These are phyloP conservation scores for Fringilla coelebs DNA, from an alignment of 2,797 vertebrate species.

Conservation along the genomic window DNA sequence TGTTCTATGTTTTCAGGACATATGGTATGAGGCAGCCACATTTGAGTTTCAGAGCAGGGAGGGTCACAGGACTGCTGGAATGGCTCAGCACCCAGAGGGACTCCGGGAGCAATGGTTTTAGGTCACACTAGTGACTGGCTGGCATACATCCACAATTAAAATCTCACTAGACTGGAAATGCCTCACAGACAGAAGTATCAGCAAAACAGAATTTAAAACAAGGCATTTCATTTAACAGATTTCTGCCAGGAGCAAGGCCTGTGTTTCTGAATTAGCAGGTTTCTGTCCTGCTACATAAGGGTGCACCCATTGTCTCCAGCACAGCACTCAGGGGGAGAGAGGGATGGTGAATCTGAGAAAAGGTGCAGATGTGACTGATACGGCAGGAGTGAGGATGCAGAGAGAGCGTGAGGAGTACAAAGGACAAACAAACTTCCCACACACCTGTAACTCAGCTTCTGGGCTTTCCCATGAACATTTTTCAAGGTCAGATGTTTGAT, in stretches of 20 bases:
- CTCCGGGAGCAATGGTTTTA: not conserved
- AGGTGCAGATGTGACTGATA: not conserved
- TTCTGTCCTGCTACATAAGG: not conserved
- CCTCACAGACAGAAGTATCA: slow-evolving; percentile 64
- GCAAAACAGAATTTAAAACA: slow-evolving; percentile 49
- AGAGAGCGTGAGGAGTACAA: not conserved
- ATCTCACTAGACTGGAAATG: slow-evolving; percentile 69
- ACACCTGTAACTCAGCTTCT: slow-evolving; percentile 87
- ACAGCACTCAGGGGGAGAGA: not conserved
- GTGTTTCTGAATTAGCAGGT: slow-evolving; percentile 3
- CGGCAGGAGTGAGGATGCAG: not conserved
- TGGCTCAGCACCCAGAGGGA: not conserved
- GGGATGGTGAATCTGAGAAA: not conserved
- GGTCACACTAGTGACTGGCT: slow-evolving; percentile 21
- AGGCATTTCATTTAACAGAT: slow-evolving; percentile 23
- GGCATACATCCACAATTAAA: slow-evolving; percentile 57
- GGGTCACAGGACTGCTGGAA: not conserved
- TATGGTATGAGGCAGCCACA: not conserved
- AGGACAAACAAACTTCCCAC: slow-evolving; percentile 9
- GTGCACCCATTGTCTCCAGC: not conserved
- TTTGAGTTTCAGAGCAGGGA: not conserved
- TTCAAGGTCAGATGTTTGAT: slow-evolving; percentile 84
- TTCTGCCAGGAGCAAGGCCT: slow-evolving; percentile 10
- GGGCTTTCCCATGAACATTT: slow-evolving; percentile 82
- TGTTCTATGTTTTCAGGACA: not conserved